These are phyloP conservation scores for Hippasteria phrygiana DNA, from an alignment of 53 echinoderm and acorn worm genomes.

Conservation along the genomic window DNA sequence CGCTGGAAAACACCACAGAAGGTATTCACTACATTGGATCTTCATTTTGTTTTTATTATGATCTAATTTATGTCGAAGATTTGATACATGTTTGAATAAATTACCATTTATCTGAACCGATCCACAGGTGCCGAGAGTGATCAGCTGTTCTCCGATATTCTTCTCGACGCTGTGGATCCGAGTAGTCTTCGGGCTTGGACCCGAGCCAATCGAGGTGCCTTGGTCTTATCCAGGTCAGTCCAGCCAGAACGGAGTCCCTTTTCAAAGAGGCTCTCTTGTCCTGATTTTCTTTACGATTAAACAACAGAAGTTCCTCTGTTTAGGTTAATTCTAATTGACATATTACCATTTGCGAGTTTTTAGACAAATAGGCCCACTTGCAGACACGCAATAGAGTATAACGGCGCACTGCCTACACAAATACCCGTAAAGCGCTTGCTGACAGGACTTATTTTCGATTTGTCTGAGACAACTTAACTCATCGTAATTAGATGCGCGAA, in stretches of 20 bases:
- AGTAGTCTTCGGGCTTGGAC: slow-evolving; percentile 78
- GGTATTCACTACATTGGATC: neutral
- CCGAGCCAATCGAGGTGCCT: slow-evolving; percentile 85
- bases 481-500: no score
- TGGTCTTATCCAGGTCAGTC: slow-evolving; percentile 83
- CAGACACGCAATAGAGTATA: no score
- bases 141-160: slow-evolving; percentile 72
- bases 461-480: no score
- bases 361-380: no score
- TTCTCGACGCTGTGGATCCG: slow-evolving; percentile 73
- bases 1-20: slow-evolving; percentile 27
- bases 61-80: neutral
- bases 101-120: neutral
- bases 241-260: neutral
- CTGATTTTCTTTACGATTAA: no score
- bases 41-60: neutral
- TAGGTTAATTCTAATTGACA: no score
- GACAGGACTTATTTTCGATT: no score
- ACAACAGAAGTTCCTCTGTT: no score
- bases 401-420: no score
- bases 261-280: neutral
- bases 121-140: slow-evolving; percentile 2
- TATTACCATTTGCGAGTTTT: neutral
- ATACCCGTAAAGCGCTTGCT: no score
- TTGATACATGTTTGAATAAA: no score